These are phyloP conservation scores for Euspilapteryx auroguttella DNA, from an alignment of 2,888 invertebrate species.

Conservation along the genomic window DNA sequence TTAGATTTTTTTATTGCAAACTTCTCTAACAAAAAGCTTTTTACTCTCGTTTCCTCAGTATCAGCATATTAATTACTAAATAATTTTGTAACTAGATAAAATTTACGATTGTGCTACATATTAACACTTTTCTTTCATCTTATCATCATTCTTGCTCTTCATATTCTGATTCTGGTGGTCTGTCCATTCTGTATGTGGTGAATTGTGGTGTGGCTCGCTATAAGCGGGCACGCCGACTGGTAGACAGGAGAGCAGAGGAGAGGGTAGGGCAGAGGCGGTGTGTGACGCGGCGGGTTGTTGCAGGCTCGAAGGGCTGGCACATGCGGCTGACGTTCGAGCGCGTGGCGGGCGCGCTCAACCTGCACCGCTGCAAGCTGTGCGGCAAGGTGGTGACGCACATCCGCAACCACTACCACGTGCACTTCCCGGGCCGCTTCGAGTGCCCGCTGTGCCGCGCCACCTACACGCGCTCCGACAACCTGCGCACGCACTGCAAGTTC, in stretches of 20 bases:
- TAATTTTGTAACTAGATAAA: background rate
- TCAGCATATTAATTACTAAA: background rate
- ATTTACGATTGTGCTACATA: conserved; percentile 22
- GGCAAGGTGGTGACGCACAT: conserved; percentile 94
- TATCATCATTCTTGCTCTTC: no score
- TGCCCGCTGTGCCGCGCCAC: conserved; percentile 89
- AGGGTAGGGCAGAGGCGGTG: conserved; percentile 16
- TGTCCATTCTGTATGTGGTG: no score
- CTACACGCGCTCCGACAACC: conserved; percentile 90
- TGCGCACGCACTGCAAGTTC: conserved; percentile 91
- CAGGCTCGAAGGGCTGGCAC: conserved; percentile 95
- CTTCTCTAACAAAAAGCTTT: no score
- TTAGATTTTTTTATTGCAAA: no score
- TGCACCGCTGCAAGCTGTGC: conserved; percentile 92
- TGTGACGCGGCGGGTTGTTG: conserved; percentile 54
- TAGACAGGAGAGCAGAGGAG: conserved; percentile 11
- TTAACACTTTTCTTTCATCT: conserved; percentile 48
- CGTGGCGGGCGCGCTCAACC: conserved; percentile 89
- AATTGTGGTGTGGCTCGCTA: no score
- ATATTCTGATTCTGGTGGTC: no score
- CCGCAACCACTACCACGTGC: conserved; percentile 92
- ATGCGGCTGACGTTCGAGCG: conserved; percentile 94
- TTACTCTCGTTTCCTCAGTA: background rate
- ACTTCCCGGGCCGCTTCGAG: conserved; percentile 90
- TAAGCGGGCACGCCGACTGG: no score